Evolutionary conservation across 1,140 invertebrate species (phyloP).

Genomic region (Drosophila sp.): DNA sequence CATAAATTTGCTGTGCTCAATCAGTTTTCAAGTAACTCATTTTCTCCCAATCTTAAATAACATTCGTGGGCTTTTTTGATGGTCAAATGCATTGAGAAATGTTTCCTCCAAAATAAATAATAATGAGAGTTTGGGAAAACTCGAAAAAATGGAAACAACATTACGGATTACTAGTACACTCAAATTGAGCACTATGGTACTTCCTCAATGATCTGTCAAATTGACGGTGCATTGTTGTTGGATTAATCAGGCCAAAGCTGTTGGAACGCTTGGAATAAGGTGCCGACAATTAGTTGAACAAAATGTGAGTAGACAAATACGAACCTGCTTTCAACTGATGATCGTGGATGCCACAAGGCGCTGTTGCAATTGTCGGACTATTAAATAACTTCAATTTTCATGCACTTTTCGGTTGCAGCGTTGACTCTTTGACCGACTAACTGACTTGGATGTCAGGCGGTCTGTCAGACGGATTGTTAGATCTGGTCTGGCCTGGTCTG

Average conservation of each 20-base stretch:
- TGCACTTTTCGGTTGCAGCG: slow-evolving; percentile 43
- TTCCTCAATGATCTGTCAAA: slow-evolving; percentile 41
- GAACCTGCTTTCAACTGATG: slow-evolving; percentile 9
- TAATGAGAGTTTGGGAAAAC: no score
- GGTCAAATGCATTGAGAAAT: slow-evolving; percentile 28
- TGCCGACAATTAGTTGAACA: slow-evolving; percentile 30
- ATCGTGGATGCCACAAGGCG: slow-evolving; percentile 5
- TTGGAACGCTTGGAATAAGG: not conserved
- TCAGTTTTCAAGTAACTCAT: slow-evolving; percentile 3
- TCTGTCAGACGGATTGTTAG: no score
- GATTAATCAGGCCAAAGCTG: slow-evolving; percentile 24
- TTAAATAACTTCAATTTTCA: slow-evolving; percentile 50
- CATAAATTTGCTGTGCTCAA: slow-evolving; percentile 3
- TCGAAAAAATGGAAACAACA: not conserved
- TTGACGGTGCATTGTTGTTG: slow-evolving; percentile 30
- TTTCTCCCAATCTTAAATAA: not conserved
- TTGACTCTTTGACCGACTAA: slow-evolving; percentile 13
- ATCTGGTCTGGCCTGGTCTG: slow-evolving; percentile 4
- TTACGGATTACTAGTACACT: slow-evolving; percentile 30
- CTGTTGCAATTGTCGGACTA: slow-evolving; percentile 48
- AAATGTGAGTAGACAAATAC: not conserved
- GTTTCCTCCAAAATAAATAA: slow-evolving; percentile 1
- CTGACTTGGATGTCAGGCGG: not conserved
- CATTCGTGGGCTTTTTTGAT: slow-evolving; percentile 9
- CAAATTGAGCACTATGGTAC: slow-evolving; percentile 34